A percentile compares a stretch with the other conserved stretches of the same genome.
phyloP scores from a whole-genome alignment of 2,113 vertebrate species.

The Spea bombifrons region DNA sequence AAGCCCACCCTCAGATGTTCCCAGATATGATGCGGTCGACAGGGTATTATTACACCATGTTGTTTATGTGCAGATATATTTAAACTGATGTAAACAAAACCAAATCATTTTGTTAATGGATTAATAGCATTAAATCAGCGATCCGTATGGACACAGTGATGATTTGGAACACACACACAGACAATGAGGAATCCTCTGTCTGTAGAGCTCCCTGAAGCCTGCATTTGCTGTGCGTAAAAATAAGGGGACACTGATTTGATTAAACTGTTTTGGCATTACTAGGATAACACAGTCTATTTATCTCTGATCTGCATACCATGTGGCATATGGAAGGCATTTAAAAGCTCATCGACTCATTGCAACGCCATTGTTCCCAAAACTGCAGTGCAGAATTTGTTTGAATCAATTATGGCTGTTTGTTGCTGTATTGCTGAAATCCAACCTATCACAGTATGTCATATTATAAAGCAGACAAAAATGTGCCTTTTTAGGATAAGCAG shows the following conservation, averaged over 20 bases:
- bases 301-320: conserved; percentile 17
- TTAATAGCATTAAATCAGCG: background rate
- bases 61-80: too few relatives aligned
- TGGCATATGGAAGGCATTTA: conserved; percentile 37
- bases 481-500: too few relatives aligned
- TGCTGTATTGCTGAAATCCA: conserved; percentile 27
- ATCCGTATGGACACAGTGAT: conserved; percentile 22
- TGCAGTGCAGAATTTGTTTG: conserved; percentile 29
- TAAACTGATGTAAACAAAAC: too few relatives aligned
- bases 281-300: conserved; percentile 1
- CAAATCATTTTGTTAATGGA: background rate
- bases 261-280: conserved; percentile 32
- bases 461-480: too few relatives aligned
- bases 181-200: conserved; percentile 30
- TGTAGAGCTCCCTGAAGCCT: conserved; percentile 21
- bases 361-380: conserved; percentile 21
- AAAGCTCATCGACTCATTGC: conserved; percentile 17
- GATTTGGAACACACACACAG: conserved; percentile 10
- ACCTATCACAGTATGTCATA: conserved; percentile 4
- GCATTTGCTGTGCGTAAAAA: conserved; percentile 35
- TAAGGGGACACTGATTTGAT: conserved; percentile 27
- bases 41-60: too few relatives aligned
- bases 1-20: too few relatives aligned
- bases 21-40: too few relatives aligned
- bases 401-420: conserved; percentile 29